These are phyloP conservation scores for Labeo catla DNA, from an alignment of 2,113 vertebrate species.

Conservation along the genomic window DNA sequence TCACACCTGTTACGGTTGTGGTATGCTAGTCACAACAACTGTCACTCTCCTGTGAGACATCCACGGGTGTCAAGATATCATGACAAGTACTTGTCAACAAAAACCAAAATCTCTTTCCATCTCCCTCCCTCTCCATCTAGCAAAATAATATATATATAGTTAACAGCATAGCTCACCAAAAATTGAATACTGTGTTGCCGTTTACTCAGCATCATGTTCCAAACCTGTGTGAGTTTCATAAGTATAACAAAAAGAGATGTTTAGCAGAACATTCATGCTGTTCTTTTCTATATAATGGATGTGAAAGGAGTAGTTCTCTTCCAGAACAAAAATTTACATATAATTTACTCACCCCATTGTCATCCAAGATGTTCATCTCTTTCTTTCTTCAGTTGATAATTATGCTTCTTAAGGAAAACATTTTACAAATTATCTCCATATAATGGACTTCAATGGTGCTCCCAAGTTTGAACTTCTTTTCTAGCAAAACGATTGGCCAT, in stretches of 20 bases:
- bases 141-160: not conserved
- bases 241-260: not conserved
- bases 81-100: constrained; percentile 46
- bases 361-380: too few relatives aligned
- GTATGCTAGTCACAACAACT: constrained; percentile 46
- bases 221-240: not conserved
- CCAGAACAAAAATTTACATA: too few relatives aligned
- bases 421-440: too few relatives aligned
- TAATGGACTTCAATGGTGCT: too few relatives aligned
- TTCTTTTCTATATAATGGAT: too few relatives aligned
- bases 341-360: too few relatives aligned
- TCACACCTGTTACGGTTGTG: constrained; percentile 30
- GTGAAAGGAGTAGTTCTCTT: too few relatives aligned
- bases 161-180: not conserved
- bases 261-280: not conserved
- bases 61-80: constrained; percentile 48
- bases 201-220: not conserved
- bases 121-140: not conserved
- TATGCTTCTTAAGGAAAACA: too few relatives aligned
- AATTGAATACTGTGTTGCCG: not conserved
- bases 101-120: constrained; percentile 17
- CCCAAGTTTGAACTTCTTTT: too few relatives aligned
- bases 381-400: too few relatives aligned
- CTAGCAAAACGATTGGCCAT: too few relatives aligned
- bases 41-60: constrained; percentile 31